These are phyloP conservation scores for Pollenia angustigena DNA, from an alignment of 2,888 invertebrate genomes.

Conservation along the genomic window DNA sequence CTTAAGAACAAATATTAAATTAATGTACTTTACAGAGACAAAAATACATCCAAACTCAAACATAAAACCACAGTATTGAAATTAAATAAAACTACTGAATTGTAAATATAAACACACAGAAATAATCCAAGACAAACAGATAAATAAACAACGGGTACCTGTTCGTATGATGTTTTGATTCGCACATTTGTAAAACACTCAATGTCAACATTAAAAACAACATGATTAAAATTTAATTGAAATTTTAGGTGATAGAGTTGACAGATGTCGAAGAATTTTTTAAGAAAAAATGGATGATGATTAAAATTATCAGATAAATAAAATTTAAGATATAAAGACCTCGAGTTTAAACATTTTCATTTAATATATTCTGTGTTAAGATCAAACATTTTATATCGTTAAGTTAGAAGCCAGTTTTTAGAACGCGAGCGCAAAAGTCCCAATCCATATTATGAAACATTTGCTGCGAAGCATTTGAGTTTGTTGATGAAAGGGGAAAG, in stretches of 20 bases:
- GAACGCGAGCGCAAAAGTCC: no score
- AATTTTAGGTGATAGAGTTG: slow-evolving; percentile 6
- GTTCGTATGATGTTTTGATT: slow-evolving; percentile 7
- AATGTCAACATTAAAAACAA: slow-evolving; percentile 53
- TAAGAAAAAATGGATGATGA: neutral
- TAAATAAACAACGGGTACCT: slow-evolving; percentile 15
- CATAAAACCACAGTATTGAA: slow-evolving; percentile 21
- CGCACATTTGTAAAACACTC: slow-evolving; percentile 49
- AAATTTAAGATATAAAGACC: no score
- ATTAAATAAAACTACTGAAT: slow-evolving; percentile 35
- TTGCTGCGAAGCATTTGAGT: no score
- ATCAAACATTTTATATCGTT: no score
- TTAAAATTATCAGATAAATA: no score
- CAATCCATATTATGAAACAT: no score
- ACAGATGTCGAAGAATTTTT: slow-evolving; percentile 1
- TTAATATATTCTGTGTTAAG: no score
- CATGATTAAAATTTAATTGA: slow-evolving; percentile 6
- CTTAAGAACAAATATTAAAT: slow-evolving; percentile 20
- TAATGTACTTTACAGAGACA: neutral
- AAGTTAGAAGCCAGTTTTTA: no score
- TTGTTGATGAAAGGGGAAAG: no score
- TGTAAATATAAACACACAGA: neutral
- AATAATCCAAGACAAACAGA: slow-evolving; percentile 27
- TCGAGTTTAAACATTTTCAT: no score
- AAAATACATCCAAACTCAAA: neutral